Evolutionary conservation across 2,888 invertebrate genomes (phyloP), one percentile per base, ranked within the genome.

Genomic region (Amphipoea oculea): DNA sequence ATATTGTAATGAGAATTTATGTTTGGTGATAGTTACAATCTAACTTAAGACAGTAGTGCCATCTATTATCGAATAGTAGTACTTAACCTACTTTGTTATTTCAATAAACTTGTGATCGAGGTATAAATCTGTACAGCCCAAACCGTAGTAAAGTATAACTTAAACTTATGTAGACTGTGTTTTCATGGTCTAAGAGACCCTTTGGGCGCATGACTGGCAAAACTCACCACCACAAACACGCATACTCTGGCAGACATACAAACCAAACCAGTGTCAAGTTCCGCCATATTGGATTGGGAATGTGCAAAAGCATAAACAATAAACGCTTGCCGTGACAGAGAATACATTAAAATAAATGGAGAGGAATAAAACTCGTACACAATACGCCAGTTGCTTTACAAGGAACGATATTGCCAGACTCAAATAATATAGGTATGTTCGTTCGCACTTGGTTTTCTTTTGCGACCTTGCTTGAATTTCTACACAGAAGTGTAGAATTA

Each of bases 291-390:
- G 90, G 89, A 89, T 90, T 92, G 90, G 89, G 88, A 89, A 90
- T 93, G 90, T 89, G 84, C 84, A 72, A 81, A 81, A 80, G 90
- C 91, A 91, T 91, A 90, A 90, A 92, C 91, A 91, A 92, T 91
- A 89, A 82, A 85, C 76, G 84, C 83, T 74, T 86, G 89, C 89
- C 93, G 94, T 94, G 93, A 88, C 86, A 90, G 82, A 87, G 93
- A 93, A 93, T 93, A 90, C 90, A 91, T 92, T 92, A 91, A 88
- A 89, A 83, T 81, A 80, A 86, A 87, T 86, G 79, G 76, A 74
- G 73, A 76, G 72, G 77, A 83, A 88, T 89, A 86, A 87, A 89
- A 84, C 63, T 60, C 75, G 63, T 66, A 73, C 78, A 81, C 86
- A 82, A 79, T 84, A 78, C 67, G 69, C 76, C 70, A 60, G 83